These are phyloP conservation scores for Pitta sordida DNA, from an alignment of 2,113 vertebrate genomes.

Conservation along the genomic window DNA sequence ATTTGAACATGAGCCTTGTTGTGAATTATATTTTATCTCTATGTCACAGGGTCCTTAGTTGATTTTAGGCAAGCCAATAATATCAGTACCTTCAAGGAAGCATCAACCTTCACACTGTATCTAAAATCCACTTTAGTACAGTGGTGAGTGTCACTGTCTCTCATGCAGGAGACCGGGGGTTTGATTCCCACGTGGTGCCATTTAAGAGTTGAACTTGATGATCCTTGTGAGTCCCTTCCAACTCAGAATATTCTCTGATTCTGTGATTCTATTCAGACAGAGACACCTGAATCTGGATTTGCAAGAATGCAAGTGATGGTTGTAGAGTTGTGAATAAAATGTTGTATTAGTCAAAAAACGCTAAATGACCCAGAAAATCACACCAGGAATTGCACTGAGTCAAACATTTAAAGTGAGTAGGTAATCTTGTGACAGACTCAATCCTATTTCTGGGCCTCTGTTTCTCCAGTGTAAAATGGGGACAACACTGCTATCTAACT, in stretches of 20 bases:
- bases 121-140: no score
- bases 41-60: neutral
- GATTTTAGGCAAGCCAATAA: neutral
- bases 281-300: neutral
- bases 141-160: no score
- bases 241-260: no score
- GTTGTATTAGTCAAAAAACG: neutral
- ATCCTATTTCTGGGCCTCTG: neutral
- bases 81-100: neutral
- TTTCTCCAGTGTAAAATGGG: neutral
- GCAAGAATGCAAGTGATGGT: neutral
- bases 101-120: neutral
- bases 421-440: neutral
- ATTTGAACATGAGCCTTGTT: neutral
- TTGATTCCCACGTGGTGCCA: no score
- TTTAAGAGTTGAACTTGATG: no score
- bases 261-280: neutral
- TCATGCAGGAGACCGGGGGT: no score
- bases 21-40: neutral
- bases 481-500: neutral
- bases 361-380: neutral
- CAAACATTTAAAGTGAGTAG: neutral
- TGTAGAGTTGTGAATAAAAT: neutral
- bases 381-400: neutral
- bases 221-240: no score